Conservation (phyloP, 2,113 vertebrate species). For the Malurus alboscapulatus region DNA sequence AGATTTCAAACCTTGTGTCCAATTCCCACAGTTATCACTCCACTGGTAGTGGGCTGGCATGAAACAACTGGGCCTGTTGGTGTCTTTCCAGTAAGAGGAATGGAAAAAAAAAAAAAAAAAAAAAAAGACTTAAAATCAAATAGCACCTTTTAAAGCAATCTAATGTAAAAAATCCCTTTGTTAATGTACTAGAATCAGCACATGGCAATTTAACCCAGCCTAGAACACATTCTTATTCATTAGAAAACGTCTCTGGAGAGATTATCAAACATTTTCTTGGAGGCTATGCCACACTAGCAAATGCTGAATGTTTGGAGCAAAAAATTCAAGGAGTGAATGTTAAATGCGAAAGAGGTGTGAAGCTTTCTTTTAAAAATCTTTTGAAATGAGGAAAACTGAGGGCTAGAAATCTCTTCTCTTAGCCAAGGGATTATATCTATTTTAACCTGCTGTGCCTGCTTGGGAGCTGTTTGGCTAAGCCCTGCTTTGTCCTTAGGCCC, state of each 20-base stretch:
- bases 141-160: background rate
- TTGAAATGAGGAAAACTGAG: constrained; percentile 1
- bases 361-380: background rate
- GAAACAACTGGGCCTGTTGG: background rate
- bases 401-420: background rate
- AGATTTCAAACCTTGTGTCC: background rate
- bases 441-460: constrained; percentile 18
- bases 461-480: constrained; percentile 55
- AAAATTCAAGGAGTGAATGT: background rate
- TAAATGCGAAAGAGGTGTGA: background rate
- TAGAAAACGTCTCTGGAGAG: background rate
- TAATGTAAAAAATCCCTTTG: background rate
- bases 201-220: constrained; percentile 20
- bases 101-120: background rate
- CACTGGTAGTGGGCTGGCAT: background rate
- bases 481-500: constrained; percentile 39
- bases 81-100: background rate
- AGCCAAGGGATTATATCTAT: constrained; percentile 13
- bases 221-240: constrained; percentile 38
- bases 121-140: background rate
- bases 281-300: background rate
- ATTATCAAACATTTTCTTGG: background rate
- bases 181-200: background rate
- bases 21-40: background rate
- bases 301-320: background rate